A percentile compares a stretch with the other conserved stretches of the same genome.
Conservation (phyloP, 1,140 invertebrate species). For the Ridgeia piscesae region DNA sequence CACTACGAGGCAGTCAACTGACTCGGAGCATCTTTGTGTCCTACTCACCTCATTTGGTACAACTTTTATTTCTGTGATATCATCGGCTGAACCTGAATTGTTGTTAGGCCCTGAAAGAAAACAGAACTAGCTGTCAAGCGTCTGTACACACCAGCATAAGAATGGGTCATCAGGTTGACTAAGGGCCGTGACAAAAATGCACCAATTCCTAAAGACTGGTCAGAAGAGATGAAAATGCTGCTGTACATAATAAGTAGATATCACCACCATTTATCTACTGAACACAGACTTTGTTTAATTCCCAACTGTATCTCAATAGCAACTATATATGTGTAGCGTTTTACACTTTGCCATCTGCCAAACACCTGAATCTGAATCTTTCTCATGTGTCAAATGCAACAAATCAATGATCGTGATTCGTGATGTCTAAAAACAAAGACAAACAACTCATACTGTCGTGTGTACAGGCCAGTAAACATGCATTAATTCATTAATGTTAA, state of each 20-base stretch:
- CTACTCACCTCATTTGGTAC: background rate
- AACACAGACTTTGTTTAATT: background rate
- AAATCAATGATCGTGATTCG: background rate
- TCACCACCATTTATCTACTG: background rate
- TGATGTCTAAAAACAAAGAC: background rate
- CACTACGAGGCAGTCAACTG: background rate
- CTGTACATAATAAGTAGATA: too few species aligned
- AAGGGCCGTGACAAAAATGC: background rate
- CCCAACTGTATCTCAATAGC: background rate
- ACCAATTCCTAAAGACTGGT: too few species aligned
- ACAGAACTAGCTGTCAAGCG: background rate
- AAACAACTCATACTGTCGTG: background rate
- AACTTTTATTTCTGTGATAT: background rate
- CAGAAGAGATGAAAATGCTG: too few species aligned
- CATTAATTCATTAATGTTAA: background rate
- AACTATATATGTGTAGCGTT: background rate
- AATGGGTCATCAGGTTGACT: background rate
- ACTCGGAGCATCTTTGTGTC: background rate
- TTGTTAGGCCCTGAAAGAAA: background rate
- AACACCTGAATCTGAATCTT: background rate
- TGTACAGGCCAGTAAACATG: background rate
- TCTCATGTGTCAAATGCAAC: background rate
- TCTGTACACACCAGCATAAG: background rate
- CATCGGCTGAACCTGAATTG: background rate
- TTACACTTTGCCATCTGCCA: background rate